Percentiles rank a stretch among this genome's conserved stretches.
Conservation (phyloP, 2,113 vertebrate species). For the Tachysurus fulvidraco region DNA sequence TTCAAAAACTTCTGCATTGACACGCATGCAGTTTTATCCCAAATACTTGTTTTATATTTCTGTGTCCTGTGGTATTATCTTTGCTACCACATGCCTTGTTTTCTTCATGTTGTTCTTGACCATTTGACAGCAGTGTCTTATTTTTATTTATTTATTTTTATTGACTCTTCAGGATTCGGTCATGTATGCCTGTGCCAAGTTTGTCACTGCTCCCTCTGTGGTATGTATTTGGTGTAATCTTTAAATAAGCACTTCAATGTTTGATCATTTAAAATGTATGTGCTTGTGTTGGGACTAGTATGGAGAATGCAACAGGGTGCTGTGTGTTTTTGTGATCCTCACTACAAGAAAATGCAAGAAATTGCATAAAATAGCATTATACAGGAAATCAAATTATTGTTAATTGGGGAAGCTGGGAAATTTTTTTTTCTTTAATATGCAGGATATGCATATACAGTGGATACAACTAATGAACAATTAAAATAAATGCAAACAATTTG, state of each 20-base stretch:
- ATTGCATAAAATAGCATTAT: neutral
- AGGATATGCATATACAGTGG: too few relatives aligned
- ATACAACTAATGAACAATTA: neutral
- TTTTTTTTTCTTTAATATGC: neutral
- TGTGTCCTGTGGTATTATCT: too few relatives aligned
- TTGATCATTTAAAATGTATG: neutral
- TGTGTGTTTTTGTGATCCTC: neutral
- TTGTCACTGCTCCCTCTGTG: slow-evolving; percentile 75
- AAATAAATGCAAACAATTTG: neutral
- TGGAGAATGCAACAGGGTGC: neutral
- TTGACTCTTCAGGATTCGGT: slow-evolving; percentile 62
- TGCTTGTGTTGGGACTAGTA: neutral
- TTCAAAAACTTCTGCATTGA: neutral
- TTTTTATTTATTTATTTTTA: slow-evolving; percentile 3
- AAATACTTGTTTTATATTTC: neutral
- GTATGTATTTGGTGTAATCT: slow-evolving; percentile 61
- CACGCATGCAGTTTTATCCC: neutral
- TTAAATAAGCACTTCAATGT: neutral
- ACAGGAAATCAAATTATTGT: neutral
- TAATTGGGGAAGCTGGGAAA: neutral
- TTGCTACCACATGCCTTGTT: neutral
- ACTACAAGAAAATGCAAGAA: neutral
- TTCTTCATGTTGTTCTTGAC: neutral
- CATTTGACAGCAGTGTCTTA: neutral
- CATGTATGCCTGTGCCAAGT: slow-evolving; percentile 80